Percentiles rank a stretch among this genome's conserved stretches.
Evolutionary conservation across 2,888 invertebrate species (phyloP).

Genomic region (Melanargia galathea): DNA sequence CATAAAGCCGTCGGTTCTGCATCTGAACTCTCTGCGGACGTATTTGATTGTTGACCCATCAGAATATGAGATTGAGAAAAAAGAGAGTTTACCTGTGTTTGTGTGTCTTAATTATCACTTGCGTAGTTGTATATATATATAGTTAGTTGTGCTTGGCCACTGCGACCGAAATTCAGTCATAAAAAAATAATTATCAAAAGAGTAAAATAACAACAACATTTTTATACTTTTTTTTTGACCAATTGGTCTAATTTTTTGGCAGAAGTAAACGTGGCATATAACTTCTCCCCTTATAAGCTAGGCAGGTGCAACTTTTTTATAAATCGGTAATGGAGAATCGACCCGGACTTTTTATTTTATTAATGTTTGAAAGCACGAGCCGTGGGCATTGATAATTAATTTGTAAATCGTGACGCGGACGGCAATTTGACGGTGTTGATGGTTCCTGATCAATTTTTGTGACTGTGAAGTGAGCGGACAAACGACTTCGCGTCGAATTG

Average conservation of each 20-base stretch:
- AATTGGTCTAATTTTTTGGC: neutral
- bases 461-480: neutral
- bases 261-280: neutral
- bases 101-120: too few species aligned
- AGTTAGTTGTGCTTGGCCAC: too few species aligned
- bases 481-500: too few species aligned
- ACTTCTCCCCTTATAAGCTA: neutral
- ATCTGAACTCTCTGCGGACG: too few species aligned
- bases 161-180: too few species aligned
- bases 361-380: conserved; percentile 32
- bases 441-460: neutral
- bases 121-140: too few species aligned
- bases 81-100: too few species aligned
- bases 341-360: conserved; percentile 16
- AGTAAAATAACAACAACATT: neutral
- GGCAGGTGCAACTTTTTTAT: neutral
- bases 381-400: conserved; percentile 29
- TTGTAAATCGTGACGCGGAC: conserved; percentile 32
- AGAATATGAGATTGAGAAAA: too few species aligned
- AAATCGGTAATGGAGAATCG: conserved; percentile 18
- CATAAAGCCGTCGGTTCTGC: too few species aligned
- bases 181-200: too few species aligned
- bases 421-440: conserved; percentile 3
- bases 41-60: too few species aligned
- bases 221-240: neutral